Base-by-base conservation (phyloP, 2,113 vertebrate genomes). In the Hiodon tergisus region DNA sequence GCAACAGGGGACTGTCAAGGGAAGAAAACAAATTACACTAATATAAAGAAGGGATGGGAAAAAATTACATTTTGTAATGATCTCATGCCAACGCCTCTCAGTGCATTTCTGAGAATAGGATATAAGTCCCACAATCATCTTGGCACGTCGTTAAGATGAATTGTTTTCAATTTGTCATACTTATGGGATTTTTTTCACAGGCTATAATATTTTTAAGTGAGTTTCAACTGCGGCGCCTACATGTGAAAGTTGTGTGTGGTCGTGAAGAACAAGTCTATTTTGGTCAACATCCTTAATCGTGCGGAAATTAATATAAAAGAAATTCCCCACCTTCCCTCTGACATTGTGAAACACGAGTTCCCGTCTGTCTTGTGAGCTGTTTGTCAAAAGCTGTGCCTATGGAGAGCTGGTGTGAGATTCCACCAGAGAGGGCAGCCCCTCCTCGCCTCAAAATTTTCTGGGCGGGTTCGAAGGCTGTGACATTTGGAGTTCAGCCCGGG, bases 261-360 rank as follows among this genome's bases (percentile, higher is more conserved):
- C 63, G 6, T 5, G 47, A 47, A 8, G 31, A 55, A 16, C 65
- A 51, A 54, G 60, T 79, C 77, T 69, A 61, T 69, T 71, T 54
- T 11, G 65, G 46, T 67, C 31, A 14, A 62, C 68, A 71, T 75
- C 68, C 58, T 73, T 82, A 78, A 81, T 78, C 78, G 76, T 81
- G 79, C 78, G 67, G 50, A 68, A 79, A 82, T 76, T 72, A 78
- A 82, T 76, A 76, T 50, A 76, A 78, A 75, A 53, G 77, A 81
- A 84, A 81, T 76, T 79, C 78, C 81, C 83, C 76, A 73, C 78
- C 75, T 67, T 76, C 75, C 77, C 31, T 48, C 67, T 50, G 6
- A 62, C 69, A 53, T 80, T 82, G 81, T 82, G 79, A 77, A 81
- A 82, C 72, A 57, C 65, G 8, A 59, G 73, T 71, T 79, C 74